Percentiles rank a stretch among this genome's conserved stretches.
Conservation (phyloP, 2,888 invertebrate genomes). For the Dyspetes luteomarginatus region DNA sequence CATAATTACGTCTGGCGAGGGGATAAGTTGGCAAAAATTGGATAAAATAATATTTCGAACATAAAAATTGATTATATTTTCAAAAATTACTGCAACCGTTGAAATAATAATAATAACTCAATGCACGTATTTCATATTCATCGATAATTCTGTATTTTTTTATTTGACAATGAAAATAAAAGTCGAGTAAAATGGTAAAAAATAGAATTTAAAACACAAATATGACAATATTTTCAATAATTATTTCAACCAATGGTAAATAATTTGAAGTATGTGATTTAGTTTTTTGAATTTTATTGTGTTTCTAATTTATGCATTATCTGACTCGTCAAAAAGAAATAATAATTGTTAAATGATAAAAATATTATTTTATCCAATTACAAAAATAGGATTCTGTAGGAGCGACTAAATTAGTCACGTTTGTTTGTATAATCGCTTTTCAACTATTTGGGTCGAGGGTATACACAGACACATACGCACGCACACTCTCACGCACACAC, state of each 20-base stretch:
- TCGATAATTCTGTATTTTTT: neutral
- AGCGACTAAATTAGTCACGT: slow-evolving; percentile 32
- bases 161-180: neutral
- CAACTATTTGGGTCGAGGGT: neutral
- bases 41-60: slow-evolving; percentile 13
- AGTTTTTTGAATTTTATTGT: too few species aligned
- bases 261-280: too few species aligned
- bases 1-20: neutral
- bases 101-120: neutral
- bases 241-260: too few species aligned
- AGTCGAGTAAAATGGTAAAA: too few species aligned
- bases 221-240: too few species aligned
- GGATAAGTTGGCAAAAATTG: neutral
- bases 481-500: slow-evolving; percentile 41
- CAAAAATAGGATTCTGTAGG: neutral
- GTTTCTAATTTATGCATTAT: too few species aligned
- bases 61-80: too few species aligned
- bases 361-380: slow-evolving; percentile 22
- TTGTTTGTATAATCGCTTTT: slow-evolving; percentile 19
- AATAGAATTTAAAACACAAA: too few species aligned
- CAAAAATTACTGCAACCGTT: too few species aligned
- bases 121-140: neutral
- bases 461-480: slow-evolving; percentile 6
- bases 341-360: neutral
- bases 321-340: too few species aligned